Conservation (phyloP, 1,140 invertebrate genomes). For the Ceratina calcarata region DNA sequence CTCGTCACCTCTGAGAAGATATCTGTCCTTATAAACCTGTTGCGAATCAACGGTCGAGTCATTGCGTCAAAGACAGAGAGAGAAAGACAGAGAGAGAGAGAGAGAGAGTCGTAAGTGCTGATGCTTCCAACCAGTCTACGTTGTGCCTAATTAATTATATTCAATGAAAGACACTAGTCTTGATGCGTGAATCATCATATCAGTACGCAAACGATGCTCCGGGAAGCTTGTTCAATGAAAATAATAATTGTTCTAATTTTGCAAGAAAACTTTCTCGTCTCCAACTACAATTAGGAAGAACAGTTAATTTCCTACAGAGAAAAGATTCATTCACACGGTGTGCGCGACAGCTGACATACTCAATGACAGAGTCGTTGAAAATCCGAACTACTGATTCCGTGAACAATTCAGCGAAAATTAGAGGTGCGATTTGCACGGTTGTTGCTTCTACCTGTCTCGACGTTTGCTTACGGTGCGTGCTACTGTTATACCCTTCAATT, state of each 20-base stretch:
- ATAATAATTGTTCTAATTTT: background rate
- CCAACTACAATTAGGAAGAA: too few species aligned
- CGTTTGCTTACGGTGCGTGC: slow-evolving; percentile 47
- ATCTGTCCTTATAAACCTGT: slow-evolving; percentile 73
- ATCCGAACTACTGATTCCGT: background rate
- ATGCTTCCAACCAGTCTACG: background rate
- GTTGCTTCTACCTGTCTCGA: slow-evolving; percentile 20
- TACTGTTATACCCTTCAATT: slow-evolving; percentile 46
- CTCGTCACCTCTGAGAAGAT: slow-evolving; percentile 58
- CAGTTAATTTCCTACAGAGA: too few species aligned
- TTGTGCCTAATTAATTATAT: slow-evolving; percentile 14
- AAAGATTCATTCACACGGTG: too few species aligned
- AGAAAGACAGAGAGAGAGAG: too few species aligned
- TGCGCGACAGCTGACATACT: too few species aligned
- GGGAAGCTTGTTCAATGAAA: slow-evolving; percentile 18
- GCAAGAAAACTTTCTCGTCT: too few species aligned
- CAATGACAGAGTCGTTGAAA: background rate
- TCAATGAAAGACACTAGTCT: slow-evolving; percentile 21
- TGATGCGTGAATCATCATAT: slow-evolving; percentile 17
- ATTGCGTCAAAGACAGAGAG: slow-evolving; percentile 16
- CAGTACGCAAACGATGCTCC: background rate
- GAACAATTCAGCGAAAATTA: slow-evolving; percentile 27
- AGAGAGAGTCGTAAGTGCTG: slow-evolving; percentile 1
- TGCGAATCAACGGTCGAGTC: slow-evolving; percentile 62
- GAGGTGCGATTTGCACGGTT: slow-evolving; percentile 26